These are phyloP conservation scores for Spondyliosoma cantharus DNA, from an alignment of 2,797 vertebrate species.

Conservation along the genomic window DNA sequence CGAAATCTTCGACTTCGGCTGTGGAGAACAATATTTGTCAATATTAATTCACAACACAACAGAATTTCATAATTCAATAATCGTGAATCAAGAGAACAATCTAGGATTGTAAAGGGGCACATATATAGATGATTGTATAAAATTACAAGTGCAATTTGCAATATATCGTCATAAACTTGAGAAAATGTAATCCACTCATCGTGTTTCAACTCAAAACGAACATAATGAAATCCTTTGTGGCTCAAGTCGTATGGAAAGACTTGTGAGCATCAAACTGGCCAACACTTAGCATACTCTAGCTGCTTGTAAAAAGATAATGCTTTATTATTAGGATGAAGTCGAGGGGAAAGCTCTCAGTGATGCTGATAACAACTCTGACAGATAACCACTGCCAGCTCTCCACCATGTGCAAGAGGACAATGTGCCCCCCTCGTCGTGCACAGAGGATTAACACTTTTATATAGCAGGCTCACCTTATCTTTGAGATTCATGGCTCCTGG, in stretches of 20 bases:
- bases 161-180: neutral
- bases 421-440: slow-evolving; percentile 65
- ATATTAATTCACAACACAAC: neutral
- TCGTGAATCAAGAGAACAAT: neutral
- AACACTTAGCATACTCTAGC: slow-evolving; percentile 23
- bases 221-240: neutral
- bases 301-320: slow-evolving; percentile 64
- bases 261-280: slow-evolving; percentile 5
- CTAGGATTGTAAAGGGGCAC: neutral
- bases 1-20: slow-evolving; percentile 98
- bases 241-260: slow-evolving; percentile 1
- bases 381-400: slow-evolving; percentile 67
- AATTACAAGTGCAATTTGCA: neutral
- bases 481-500: slow-evolving; percentile 76
- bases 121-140: no score
- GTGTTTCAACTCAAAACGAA: neutral
- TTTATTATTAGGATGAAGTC: slow-evolving; percentile 81
- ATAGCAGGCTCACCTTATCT: slow-evolving; percentile 77
- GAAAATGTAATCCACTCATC: neutral
- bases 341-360: slow-evolving; percentile 71
- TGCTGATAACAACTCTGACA: slow-evolving; percentile 73
- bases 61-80: neutral
- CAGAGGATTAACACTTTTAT: slow-evolving; percentile 69
- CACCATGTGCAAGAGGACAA: slow-evolving; percentile 61
- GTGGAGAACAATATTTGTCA: slow-evolving; percentile 26